Evolutionary conservation across 2,888 invertebrate species (phyloP).

Genomic region (Mythimna vitellina): DNA sequence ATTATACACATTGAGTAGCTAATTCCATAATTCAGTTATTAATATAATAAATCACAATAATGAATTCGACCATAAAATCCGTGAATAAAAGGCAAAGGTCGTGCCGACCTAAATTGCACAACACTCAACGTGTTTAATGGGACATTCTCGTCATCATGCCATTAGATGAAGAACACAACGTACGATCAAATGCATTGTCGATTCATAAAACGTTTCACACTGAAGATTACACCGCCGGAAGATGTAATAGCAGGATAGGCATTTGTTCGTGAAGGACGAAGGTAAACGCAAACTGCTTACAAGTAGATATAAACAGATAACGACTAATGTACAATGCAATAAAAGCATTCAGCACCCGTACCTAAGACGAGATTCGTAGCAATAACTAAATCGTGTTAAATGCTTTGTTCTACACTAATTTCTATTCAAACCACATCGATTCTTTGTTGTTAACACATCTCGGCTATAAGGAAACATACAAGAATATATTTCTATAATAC

Average conservation of each 20-base stretch:
- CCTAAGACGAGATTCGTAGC: conserved; percentile 49
- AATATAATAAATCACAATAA: conserved; percentile 50
- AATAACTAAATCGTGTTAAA: conserved; percentile 56
- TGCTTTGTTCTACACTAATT: conserved; percentile 61
- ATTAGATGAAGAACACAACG: conserved; percentile 63
- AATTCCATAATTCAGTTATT: conserved; percentile 40
- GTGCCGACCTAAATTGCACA: conserved; percentile 70
- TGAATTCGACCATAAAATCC: conserved; percentile 49
- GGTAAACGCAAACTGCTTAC: conserved; percentile 81
- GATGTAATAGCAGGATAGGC: conserved; percentile 76
- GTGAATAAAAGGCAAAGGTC: conserved; percentile 68
- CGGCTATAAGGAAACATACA: conserved; percentile 48
- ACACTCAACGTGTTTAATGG: conserved; percentile 64
- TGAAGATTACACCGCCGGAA: conserved; percentile 79
- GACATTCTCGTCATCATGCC: conserved; percentile 53
- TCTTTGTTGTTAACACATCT: conserved; percentile 69
- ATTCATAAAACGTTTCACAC: conserved; percentile 72
- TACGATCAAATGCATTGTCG: conserved; percentile 65
- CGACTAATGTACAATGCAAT: conserved; percentile 66
- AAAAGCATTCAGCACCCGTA: conserved; percentile 62
- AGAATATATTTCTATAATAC: conserved; percentile 26
- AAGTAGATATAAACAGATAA: conserved; percentile 76
- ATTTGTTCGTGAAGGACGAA: conserved; percentile 82
- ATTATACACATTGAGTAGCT: conserved; percentile 26
- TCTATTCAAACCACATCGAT: conserved; percentile 63